Conservation (phyloP, 2,888 invertebrate genomes). For the Ormyrus nitidulus region DNA sequence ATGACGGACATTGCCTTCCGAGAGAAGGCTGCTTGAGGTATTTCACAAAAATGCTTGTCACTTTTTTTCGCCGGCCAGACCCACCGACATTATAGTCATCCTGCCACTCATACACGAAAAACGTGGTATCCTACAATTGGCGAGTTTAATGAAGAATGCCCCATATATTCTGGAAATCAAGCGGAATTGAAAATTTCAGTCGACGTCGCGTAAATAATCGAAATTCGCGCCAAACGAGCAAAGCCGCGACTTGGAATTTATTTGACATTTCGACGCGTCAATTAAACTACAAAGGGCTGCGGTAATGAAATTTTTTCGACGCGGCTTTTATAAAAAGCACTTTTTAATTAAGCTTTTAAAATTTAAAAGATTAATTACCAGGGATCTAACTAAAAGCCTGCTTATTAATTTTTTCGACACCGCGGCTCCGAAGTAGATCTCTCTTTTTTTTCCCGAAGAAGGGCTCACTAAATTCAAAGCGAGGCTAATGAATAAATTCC, state of each 20-base stretch:
- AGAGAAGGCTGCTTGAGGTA: too few species aligned
- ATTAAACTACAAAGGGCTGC: constrained; percentile 38
- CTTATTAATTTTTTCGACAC: background rate
- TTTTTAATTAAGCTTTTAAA: constrained; percentile 49
- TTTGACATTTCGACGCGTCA: constrained; percentile 25
- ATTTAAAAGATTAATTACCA: constrained; percentile 34
- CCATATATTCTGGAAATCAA: too few species aligned
- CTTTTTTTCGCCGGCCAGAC: too few species aligned
- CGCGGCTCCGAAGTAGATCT: background rate
- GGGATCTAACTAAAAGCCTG: constrained; percentile 27
- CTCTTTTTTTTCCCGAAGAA: background rate
- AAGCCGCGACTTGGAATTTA: constrained; percentile 27
- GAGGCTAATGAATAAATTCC: constrained; percentile 40
- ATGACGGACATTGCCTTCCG: too few species aligned
- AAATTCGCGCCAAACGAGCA: constrained; percentile 2
- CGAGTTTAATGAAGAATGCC: too few species aligned
- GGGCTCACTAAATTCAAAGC: background rate
- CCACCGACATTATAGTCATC: too few species aligned
- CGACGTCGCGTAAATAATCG: background rate
- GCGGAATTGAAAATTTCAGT: background rate
- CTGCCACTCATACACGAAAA: too few species aligned
- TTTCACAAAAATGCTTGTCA: too few species aligned
- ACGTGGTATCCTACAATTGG: too few species aligned
- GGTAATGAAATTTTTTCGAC: constrained; percentile 44
- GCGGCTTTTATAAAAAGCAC: constrained; percentile 32